Percentiles rank a stretch among this genome's conserved stretches.
These are phyloP conservation scores for Aspidapion aeneum DNA, from an alignment of 2,888 invertebrate species.

Conservation along the genomic window DNA sequence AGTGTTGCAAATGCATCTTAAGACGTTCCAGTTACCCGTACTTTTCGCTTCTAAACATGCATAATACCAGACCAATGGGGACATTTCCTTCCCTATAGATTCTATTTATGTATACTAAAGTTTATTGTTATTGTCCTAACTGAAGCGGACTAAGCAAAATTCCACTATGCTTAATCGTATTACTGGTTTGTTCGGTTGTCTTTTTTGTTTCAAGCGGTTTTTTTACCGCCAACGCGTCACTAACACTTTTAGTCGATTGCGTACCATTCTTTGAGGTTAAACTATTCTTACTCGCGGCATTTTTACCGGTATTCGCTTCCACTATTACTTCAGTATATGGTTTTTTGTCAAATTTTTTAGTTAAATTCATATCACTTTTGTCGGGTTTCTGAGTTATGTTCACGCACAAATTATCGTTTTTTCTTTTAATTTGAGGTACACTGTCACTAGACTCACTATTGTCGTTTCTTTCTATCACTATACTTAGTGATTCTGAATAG, in stretches of 20 bases:
- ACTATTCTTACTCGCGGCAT: neutral
- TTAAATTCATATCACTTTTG: neutral
- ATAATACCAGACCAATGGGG: too few species aligned
- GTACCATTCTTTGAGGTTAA: neutral
- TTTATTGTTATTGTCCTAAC: conserved; percentile 48
- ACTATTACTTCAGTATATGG: neutral
- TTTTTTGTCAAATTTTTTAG: too few species aligned
- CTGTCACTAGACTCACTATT: conserved; percentile 28
- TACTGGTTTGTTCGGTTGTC: conserved; percentile 29
- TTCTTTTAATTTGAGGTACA: neutral
- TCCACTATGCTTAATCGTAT: conserved; percentile 49
- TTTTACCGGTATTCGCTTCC: neutral
- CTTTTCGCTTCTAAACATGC: too few species aligned
- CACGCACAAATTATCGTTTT: neutral
- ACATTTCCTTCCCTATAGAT: neutral
- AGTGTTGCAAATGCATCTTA: too few species aligned
- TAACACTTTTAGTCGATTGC: neutral
- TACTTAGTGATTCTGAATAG: conserved; percentile 50
- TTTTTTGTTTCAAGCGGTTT: conserved; percentile 23
- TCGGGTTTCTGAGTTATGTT: neutral
- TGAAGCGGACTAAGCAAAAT: conserved; percentile 63
- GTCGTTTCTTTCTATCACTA: conserved; percentile 39
- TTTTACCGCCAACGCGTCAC: conserved; percentile 5
- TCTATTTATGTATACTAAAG: neutral
- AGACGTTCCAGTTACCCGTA: too few species aligned